Percentiles rank a stretch among this genome's conserved stretches.
Evolutionary conservation across 1,140 invertebrate species (phyloP).

Genomic region (Rhopalosiphum padi): DNA sequence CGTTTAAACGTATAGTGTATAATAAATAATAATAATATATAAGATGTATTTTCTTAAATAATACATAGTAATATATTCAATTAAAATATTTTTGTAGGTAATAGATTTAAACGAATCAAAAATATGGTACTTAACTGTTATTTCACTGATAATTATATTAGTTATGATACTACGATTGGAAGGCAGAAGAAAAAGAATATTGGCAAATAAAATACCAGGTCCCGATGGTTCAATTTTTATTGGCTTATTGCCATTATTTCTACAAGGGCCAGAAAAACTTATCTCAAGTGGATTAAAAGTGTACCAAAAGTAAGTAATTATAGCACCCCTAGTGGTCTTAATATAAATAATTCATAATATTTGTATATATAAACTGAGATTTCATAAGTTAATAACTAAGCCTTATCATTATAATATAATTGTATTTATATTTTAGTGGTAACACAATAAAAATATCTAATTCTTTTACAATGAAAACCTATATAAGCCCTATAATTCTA

Average conservation of each 20-base stretch:
- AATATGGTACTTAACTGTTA: neutral
- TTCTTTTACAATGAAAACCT: neutral
- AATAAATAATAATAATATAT: neutral
- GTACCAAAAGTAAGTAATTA: constrained; percentile 12
- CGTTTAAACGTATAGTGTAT: no score
- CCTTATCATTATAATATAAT: no score
- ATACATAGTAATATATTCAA: neutral
- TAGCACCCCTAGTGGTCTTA: neutral
- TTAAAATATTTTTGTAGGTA: constrained; percentile 21
- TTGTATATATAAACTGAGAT: neutral
- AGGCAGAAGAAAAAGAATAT: constrained; percentile 7
- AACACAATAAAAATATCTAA: neutral
- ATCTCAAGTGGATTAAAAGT: neutral
- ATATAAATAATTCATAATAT: neutral
- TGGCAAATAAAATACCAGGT: constrained; percentile 28
- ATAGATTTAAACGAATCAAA: constrained; percentile 9
- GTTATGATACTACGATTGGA: neutral
- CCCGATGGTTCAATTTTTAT: neutral
- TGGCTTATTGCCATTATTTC: constrained; percentile 17
- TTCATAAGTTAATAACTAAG: no score
- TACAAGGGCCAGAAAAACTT: constrained; percentile 23
- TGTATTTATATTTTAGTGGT: no score
- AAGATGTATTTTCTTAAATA: neutral
- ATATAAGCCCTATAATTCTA: no score
- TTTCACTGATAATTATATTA: neutral